phyloP scores from a whole-genome alignment of 2,797 vertebrate species.

The Capromys pilorides region DNA sequence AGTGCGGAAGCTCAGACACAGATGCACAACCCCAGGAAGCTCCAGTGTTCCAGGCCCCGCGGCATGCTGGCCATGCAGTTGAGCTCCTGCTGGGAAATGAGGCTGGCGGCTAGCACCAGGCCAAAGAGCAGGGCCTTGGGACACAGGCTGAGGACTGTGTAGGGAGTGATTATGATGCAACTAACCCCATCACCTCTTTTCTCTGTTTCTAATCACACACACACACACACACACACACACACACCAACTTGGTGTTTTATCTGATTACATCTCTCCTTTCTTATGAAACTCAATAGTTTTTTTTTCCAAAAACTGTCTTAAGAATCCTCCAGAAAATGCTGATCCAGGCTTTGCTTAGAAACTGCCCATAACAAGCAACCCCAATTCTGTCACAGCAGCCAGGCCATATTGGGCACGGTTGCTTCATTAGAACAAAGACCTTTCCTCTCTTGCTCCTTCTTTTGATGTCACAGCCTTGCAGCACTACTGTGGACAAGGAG shows the following conservation, averaged over 20 bases:
- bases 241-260: neutral
- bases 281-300: neutral
- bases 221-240: neutral
- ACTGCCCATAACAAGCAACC: neutral
- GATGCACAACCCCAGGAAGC: too few species aligned
- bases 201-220: neutral
- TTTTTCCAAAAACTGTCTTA: neutral
- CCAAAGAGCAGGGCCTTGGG: neutral
- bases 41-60: too few species aligned
- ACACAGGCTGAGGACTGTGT: fast-evolving
- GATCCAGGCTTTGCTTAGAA: neutral
- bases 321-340: neutral
- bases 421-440: neutral
- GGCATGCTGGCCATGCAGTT: neutral
- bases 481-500: neutral
- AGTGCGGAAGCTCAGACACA: too few species aligned
- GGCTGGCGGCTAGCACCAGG: neutral
- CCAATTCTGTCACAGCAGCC: neutral
- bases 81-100: neutral
- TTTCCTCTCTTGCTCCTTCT: neutral
- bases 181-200: neutral
- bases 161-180: too few species aligned
- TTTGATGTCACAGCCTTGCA: neutral
- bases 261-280: neutral
- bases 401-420: neutral